Evolutionary conservation across 1,140 invertebrate species (phyloP), one percentile per base, ranked within the genome.

Genomic region (Drosophila aff.): DNA sequence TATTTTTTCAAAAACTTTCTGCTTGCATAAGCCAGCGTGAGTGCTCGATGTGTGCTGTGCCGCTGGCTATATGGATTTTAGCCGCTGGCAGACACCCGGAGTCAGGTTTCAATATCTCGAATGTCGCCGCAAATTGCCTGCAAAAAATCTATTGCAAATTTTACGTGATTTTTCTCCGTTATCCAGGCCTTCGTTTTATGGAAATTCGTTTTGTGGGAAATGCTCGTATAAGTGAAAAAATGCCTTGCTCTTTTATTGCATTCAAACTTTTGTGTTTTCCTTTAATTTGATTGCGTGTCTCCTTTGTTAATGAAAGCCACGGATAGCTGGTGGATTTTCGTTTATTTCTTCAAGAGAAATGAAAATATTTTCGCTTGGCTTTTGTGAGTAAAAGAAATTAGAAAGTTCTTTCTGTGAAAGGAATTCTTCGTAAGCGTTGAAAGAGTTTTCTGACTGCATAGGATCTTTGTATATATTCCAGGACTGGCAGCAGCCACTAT

Each of bases 121-220:
- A 50, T 52, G 53, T 33, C 52, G 31, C 36, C 26, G 53, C 69
- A 50, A 73, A 73, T 72, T 73, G 53, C 69, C 52, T 72, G 67
- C 66, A n/a, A 73, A 73, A 69, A 72, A 50, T 73, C 69, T 73
- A 73, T 61, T 60, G 67, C 44, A 21, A 73, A 43, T 46, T 61
- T 43, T 43, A 71, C 69, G 52, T 72, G 66, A 60, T 68, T 68
- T n/a, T 4, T 11, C 8, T 11, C 26, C 26, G 16, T 46, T 38
- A 5, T 44, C 18, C 4, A 21, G 43, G 43, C 18, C 18, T n/a
- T 18, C 28, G 21, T 33, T 46, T 71, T 55, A 68, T 68, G 67
- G 64, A 68, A 71, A 71, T 71, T 67, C 49, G 40, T 55, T 68
- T 64, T 68, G 38, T 71, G 62, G 23, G 40, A 46, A 55, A 71